These are phyloP conservation scores for Eupleurogrammus muticus DNA, from an alignment of 2,797 vertebrate genomes.

Conservation along the genomic window DNA sequence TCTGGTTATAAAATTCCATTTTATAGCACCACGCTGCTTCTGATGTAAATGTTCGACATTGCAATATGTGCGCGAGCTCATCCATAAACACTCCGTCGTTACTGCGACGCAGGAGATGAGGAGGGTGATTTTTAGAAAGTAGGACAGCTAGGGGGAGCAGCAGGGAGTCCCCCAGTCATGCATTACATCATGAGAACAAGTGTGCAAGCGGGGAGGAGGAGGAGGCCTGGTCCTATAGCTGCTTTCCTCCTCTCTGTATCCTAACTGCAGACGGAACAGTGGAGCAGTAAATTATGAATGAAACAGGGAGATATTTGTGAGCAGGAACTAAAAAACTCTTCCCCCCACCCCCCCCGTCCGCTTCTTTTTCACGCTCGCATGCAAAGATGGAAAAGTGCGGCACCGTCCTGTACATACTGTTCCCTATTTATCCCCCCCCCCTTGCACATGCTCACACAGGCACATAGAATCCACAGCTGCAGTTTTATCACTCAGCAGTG, in stretches of 20 bases:
- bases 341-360: not conserved
- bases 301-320: slow-evolving; percentile 26
- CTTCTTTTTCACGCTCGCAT: not conserved
- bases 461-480: slow-evolving; percentile 57
- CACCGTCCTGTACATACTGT: slow-evolving; percentile 44
- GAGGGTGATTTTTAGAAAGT: slow-evolving; percentile 58
- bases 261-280: slow-evolving; percentile 43
- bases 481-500: slow-evolving; percentile 41
- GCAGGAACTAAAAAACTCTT: slow-evolving; percentile 20
- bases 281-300: slow-evolving; percentile 69
- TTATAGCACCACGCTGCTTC: not conserved
- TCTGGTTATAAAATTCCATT: not conserved
- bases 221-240: slow-evolving; percentile 23
- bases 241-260: slow-evolving; percentile 29
- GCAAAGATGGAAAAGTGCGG: slow-evolving; percentile 11
- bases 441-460: not conserved
- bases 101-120: slow-evolving; percentile 32
- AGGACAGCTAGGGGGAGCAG: slow-evolving; percentile 56
- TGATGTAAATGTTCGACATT: slow-evolving; percentile 32
- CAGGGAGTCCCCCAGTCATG: slow-evolving; percentile 41
- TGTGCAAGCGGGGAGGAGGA: slow-evolving; percentile 20
- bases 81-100: slow-evolving; percentile 1
- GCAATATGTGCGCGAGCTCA: not conserved
- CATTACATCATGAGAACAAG: slow-evolving; percentile 39
- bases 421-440: slow-evolving; percentile 23